Conservation (phyloP, 1,140 invertebrate species). For the Ceratina japonica region DNA sequence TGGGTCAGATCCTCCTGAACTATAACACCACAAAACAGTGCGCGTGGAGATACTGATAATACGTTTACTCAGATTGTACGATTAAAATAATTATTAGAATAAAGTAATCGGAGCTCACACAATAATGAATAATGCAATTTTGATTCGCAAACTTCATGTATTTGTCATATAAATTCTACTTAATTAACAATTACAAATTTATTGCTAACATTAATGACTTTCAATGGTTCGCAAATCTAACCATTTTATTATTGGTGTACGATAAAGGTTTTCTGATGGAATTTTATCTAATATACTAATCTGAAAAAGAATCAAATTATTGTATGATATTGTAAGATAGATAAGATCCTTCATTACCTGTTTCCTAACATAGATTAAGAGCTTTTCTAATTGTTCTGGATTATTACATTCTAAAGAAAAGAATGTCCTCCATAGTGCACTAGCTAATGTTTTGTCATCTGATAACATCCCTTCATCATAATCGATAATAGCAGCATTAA, state of each 20-base stretch:
- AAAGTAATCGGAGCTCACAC: background rate
- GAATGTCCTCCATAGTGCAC: slow-evolving; percentile 91
- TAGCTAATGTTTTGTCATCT: slow-evolving; percentile 87
- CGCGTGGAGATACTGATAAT: too few relatives aligned
- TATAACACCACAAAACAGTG: too few relatives aligned
- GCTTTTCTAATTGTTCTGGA: slow-evolving; percentile 82
- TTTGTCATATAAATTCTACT: slow-evolving; percentile 9
- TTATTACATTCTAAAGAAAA: slow-evolving; percentile 83
- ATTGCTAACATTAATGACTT: background rate
- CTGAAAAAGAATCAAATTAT: slow-evolving; percentile 57
- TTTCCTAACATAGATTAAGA: slow-evolving; percentile 86
- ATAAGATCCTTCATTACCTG: slow-evolving; percentile 79
- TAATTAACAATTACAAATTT: slow-evolving; percentile 32
- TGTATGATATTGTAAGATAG: background rate
- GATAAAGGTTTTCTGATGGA: slow-evolving; percentile 73
- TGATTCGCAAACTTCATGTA: background rate
- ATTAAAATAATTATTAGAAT: background rate
- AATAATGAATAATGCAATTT: slow-evolving; percentile 6
- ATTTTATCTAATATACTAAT: slow-evolving; percentile 74
- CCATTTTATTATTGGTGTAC: slow-evolving; percentile 74
- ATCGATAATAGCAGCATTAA: slow-evolving; percentile 90
- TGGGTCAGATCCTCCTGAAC: too few relatives aligned
- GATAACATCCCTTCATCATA: slow-evolving; percentile 91
- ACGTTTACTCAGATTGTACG: background rate
- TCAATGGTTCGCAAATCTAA: slow-evolving; percentile 48